Base-by-base conservation (phyloP, 2,113 vertebrate genomes). In the Microcebus tavaratra region DNA sequence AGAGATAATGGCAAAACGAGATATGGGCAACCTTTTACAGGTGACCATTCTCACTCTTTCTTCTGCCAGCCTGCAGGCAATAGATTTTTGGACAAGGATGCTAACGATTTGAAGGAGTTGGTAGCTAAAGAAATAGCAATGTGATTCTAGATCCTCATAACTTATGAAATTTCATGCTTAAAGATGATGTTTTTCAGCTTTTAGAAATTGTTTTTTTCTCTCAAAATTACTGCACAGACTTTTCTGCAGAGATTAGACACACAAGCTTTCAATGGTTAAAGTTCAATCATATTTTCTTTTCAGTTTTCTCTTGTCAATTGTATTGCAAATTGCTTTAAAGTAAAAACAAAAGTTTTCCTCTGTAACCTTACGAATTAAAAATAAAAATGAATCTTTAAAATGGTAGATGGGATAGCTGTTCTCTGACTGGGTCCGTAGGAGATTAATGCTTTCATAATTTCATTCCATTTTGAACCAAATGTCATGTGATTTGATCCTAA, bases 321-420 rank as follows among this genome's bases (percentile, higher is more conserved):
- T 34, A 91, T 78, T 76, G 5, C 63, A 95, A 94, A 72, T 76
- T 83, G 31, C 63, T 90, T 97, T 88, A 78, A 82, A 81, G 55
- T 86, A 88, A 96, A 96, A 96, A 80, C 85, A 76, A 78, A 96
- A 61, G 17, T 45, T 92, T 97, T 88, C 29, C 11, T 96, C 29
- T 89, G 73, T 68, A 88, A 94, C 13, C 39, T 95, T 65, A 75
- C 13, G 12, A 83, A 61, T 83, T 89, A 91, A 88, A 94, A 95
- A 81, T 72, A 81, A 83, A 92, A 92, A 91, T 61, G 34, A 76
- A 68, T 82, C 80, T 97, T 87, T 79, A 82, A 95, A 82, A 78
- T 73, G 34, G 29, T 42, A 57, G 88, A 84, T 6, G 21, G 53
- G 53, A 17, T 18, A 20, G 31, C 85, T 90, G 27, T 94, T 82